phyloP scores from a whole-genome alignment of 1,140 invertebrate species.

The Stenopsyche tienmushanensis region DNA sequence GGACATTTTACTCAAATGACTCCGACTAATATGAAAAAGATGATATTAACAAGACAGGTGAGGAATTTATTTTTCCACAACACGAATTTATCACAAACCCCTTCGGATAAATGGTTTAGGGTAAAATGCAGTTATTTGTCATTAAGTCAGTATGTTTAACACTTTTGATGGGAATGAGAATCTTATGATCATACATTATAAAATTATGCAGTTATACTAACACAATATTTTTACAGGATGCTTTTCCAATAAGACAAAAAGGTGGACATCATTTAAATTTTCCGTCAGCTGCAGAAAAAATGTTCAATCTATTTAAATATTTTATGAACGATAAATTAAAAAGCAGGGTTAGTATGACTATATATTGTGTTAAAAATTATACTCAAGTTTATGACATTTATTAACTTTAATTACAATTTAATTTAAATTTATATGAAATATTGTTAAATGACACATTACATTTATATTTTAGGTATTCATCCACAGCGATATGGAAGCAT shows the following conservation, averaged over 20 bases:
- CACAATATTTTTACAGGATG: slow-evolving; percentile 37
- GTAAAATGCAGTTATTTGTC: too few relatives aligned
- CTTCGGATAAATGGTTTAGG: too few relatives aligned
- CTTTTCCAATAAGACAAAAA: slow-evolving; percentile 50
- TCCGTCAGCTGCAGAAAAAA: slow-evolving; percentile 47
- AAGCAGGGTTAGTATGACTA: slow-evolving; percentile 2
- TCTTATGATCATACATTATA: background rate
- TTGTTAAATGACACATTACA: background rate
- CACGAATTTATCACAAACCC: too few relatives aligned
- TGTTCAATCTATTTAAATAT: slow-evolving; percentile 50
- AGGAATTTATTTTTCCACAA: background rate
- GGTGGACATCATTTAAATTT: slow-evolving; percentile 52
- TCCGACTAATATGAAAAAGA: slow-evolving; percentile 55
- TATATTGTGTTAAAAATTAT: background rate
- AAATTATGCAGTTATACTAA: background rate
- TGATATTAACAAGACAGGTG: slow-evolving; percentile 39
- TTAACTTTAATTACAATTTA: slow-evolving; percentile 4
- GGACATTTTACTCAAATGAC: slow-evolving; percentile 54
- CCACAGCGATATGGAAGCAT: slow-evolving; percentile 50
- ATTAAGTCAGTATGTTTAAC: too few relatives aligned
- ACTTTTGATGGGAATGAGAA: background rate
- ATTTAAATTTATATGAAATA: background rate
- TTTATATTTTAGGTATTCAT: slow-evolving; percentile 51
- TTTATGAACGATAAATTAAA: slow-evolving; percentile 43
- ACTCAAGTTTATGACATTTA: background rate